These are phyloP conservation scores for Benthosema pterotum DNA, from an alignment of 2,797 vertebrate genomes.

Conservation along the genomic window DNA sequence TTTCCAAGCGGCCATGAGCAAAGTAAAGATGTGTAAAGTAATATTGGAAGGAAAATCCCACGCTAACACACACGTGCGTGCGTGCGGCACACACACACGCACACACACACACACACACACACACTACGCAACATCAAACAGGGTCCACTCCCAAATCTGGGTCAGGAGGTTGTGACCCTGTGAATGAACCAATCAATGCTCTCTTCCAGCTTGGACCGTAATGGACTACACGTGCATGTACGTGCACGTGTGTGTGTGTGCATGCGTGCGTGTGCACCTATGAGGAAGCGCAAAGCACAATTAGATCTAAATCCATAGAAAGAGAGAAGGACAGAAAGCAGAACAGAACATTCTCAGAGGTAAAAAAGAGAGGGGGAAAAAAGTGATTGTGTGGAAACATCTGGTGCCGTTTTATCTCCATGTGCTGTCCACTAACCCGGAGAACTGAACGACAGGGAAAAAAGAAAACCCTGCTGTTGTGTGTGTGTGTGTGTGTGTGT, in stretches of 20 bases:
- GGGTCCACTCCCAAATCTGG: not conserved
- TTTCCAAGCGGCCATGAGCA: too few relatives aligned
- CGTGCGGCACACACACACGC: not conserved
- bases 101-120: not conserved
- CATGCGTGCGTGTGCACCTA: not conserved
- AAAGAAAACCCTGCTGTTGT: too few relatives aligned
- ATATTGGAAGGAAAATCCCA: too few relatives aligned
- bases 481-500: not conserved
- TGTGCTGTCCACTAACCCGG: slow-evolving; percentile 18
- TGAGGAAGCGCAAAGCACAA: not conserved
- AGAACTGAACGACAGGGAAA: not conserved
- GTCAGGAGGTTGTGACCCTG: not conserved
- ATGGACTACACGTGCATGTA: slow-evolving; percentile 7
- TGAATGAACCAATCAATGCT: slow-evolving; percentile 12
- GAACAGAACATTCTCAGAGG: not conserved
- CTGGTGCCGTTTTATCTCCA: slow-evolving; percentile 33
- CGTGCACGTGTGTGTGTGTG: not conserved
- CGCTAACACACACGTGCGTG: not conserved
- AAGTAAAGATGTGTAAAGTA: too few relatives aligned
- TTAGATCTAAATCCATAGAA: not conserved
- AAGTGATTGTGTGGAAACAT: slow-evolving; percentile 16
- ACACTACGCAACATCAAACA: not conserved
- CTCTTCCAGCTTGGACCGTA: not conserved
- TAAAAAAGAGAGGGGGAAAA: not conserved
- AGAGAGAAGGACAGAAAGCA: not conserved